Base-by-base conservation (phyloP, 2,113 vertebrate genomes). In the Gallinago jamesoni region DNA sequence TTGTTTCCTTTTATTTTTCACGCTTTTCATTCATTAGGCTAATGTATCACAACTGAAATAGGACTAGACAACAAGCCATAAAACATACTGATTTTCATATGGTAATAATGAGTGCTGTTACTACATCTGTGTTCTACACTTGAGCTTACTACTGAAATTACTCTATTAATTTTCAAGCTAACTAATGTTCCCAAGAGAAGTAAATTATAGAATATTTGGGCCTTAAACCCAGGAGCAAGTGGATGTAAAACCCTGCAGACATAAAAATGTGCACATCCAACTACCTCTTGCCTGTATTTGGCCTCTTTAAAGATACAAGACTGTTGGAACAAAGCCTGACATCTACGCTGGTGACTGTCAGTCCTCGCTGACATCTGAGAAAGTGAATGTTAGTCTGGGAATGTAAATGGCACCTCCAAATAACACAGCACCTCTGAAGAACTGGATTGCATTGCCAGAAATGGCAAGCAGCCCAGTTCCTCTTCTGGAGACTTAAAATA, bases 331-430 rank as follows among this genome's bases (percentile, higher is more conserved):
- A 30, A 77, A 95, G 81, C 95, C 96, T 77, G 84, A 67, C 45
- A 53, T 69, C 63, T 47, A 19, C 16, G 86, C 83, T 72, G 87
- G 87, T 72, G 82, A 30, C 74, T 73, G 91, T 80, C 88, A 95
- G 87, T 70, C 84, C 70, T 70, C 83, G 68, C 27, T 79, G 94
- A 92, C 83, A 97, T 91, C 86, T 47, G 96, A 97, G 94, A 91
- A 87, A 81, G 64, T 57, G 76, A 91, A 66, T 41, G 57, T 76
- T 85, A 93, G 93, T 85, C 84, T 95, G 77, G 79, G 86, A 95
- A 97, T 62, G 90, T 30, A 28, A 94, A 77, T 8, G 56, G 84
- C 31, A 22, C 92, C 94, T 94, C 80, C 94, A 90, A 87, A 63
- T 20, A 89, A 91, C 28, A 74, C 88, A 92, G 92, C 87, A 93